A percentile compares a stretch with the other conserved stretches of the same genome.
Evolutionary conservation across 2,888 invertebrate genomes (phyloP).

Genomic region (Chrysopilus asiliformis): DNA sequence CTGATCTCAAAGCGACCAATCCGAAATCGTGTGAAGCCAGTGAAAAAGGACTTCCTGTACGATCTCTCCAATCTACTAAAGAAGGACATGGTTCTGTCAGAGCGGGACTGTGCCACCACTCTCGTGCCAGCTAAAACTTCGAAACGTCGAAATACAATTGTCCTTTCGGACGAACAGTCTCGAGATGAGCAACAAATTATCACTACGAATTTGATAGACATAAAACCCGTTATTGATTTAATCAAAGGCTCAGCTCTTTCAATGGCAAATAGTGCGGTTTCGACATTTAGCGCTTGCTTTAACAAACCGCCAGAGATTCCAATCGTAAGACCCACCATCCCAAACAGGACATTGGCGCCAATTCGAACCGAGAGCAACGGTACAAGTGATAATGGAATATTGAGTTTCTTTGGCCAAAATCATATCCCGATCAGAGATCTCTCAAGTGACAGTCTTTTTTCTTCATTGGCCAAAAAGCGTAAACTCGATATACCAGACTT

Average conservation of each 20-base stretch:
- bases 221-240: constrained; percentile 4
- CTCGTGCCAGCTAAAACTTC: constrained; percentile 2
- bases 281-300: constrained; percentile 26
- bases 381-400: constrained; percentile 14
- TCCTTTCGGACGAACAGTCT: constrained; percentile 12
- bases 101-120: constrained; percentile 12
- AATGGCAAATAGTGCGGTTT: constrained; percentile 23
- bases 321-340: constrained; percentile 29
- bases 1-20: constrained; percentile 39
- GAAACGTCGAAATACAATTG: constrained; percentile 12
- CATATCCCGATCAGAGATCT: constrained; percentile 5
- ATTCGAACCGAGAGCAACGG: constrained; percentile 15
- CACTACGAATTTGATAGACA: background rate
- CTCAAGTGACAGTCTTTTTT: constrained; percentile 10
- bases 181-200: constrained; percentile 8
- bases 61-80: constrained; percentile 48
- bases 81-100: constrained; percentile 20
- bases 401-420: background rate
- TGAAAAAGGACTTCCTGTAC: constrained; percentile 58
- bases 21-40: constrained; percentile 49
- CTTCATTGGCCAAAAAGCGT: constrained; percentile 9
- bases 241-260: constrained; percentile 22
- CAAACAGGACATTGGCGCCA: constrained; percentile 23
- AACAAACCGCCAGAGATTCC: constrained; percentile 31
- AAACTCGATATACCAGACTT: constrained; percentile 4